phyloP scores from a whole-genome alignment of 2,113 vertebrate species.

The Paramisgurnus dabryanus region DNA sequence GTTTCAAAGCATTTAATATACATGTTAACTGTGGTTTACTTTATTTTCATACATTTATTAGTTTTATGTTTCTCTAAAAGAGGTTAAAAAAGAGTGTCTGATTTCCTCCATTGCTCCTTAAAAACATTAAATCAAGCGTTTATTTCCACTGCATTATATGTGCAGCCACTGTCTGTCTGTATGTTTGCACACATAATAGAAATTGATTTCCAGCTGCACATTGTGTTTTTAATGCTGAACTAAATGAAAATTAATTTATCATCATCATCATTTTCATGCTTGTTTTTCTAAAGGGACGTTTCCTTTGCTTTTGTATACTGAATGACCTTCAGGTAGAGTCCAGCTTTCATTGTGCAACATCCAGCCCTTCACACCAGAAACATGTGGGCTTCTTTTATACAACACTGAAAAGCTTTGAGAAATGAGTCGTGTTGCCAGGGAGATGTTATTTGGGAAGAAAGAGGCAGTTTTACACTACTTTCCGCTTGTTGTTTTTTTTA shows the following conservation, averaged over 20 bases:
- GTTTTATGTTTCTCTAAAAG: slow-evolving; percentile 7
- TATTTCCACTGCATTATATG: not conserved
- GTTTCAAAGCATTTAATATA: not conserved
- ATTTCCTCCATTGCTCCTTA: not conserved
- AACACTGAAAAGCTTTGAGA: slow-evolving; percentile 52
- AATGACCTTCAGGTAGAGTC: slow-evolving; percentile 66
- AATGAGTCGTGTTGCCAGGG: slow-evolving; percentile 63
- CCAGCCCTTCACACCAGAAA: slow-evolving; percentile 9
- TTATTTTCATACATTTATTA: slow-evolving; percentile 16
- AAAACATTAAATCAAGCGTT: not conserved
- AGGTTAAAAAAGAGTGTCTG: not conserved
- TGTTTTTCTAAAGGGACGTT: not conserved
- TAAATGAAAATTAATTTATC: slow-evolving; percentile 3
- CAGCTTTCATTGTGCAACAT: slow-evolving; percentile 9
- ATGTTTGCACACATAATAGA: slow-evolving; percentile 6
- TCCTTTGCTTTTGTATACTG: slow-evolving; percentile 43
- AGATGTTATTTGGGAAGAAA: slow-evolving; percentile 56
- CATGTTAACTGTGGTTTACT: slow-evolving; percentile 20
- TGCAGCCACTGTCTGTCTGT: not conserved
- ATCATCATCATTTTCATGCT: not conserved
- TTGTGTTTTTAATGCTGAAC: not conserved
- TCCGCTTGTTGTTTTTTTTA: slow-evolving; percentile 1
- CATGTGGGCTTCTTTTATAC: slow-evolving; percentile 45
- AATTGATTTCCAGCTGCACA: slow-evolving; percentile 29
- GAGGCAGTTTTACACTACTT: slow-evolving; percentile 43